Conservation (phyloP, 2,113 vertebrate species). For the Meriones unguiculatus region DNA sequence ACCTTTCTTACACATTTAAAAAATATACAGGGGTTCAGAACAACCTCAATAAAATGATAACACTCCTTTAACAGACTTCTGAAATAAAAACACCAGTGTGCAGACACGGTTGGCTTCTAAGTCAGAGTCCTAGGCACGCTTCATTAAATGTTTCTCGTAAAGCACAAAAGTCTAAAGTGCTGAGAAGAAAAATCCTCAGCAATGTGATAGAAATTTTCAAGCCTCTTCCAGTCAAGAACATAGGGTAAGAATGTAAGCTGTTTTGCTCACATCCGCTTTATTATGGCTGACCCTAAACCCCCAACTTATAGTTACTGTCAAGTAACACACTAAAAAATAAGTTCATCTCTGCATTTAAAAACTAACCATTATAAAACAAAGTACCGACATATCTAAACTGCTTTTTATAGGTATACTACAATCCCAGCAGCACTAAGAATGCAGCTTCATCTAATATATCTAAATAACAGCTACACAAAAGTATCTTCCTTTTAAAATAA, state of each 20-base stretch:
- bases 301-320: slow-evolving; percentile 75
- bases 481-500: slow-evolving; percentile 82
- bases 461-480: slow-evolving; percentile 81
- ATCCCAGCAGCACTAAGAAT: slow-evolving; percentile 74
- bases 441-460: slow-evolving; percentile 74
- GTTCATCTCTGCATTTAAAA: slow-evolving; percentile 79
- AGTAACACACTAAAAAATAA: slow-evolving; percentile 76
- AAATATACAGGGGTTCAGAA: slow-evolving; percentile 86
- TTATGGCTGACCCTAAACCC: slow-evolving; percentile 78
- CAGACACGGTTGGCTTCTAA: slow-evolving; percentile 80
- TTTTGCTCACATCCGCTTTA: slow-evolving; percentile 45
- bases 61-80: slow-evolving; percentile 70
- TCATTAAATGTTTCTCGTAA: slow-evolving; percentile 84
- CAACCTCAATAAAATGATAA: slow-evolving; percentile 82
- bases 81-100: slow-evolving; percentile 81
- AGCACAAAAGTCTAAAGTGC: slow-evolving; percentile 81
- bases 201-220: slow-evolving; percentile 81
- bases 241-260: slow-evolving; percentile 77
- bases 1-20: slow-evolving; percentile 86
- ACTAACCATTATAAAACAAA: slow-evolving; percentile 83
- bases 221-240: slow-evolving; percentile 80
- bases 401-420: slow-evolving; percentile 71
- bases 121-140: slow-evolving; percentile 84
- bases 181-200: slow-evolving; percentile 83
- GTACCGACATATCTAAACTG: slow-evolving; percentile 70